Base-by-base conservation (phyloP, 2,113 vertebrate genomes). In the Zingel zingel region DNA sequence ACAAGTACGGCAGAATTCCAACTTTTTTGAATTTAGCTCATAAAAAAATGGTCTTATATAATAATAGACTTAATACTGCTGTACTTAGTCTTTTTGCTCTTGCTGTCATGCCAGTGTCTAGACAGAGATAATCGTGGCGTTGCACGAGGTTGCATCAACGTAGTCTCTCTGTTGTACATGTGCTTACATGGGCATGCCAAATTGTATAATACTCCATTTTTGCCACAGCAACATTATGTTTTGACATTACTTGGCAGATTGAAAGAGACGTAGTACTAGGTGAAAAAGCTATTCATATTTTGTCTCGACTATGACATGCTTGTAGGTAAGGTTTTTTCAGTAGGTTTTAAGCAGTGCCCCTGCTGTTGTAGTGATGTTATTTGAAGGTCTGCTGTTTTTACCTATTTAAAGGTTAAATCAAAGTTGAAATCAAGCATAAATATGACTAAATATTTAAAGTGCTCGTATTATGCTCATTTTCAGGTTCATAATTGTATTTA, bases 141-240 rank as follows among this genome's bases (percentile, higher is more conserved):
- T 92, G 78, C 91, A 81, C 47, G 66, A 45, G 83, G 43, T 92
- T 93, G 89, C 92, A 85, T 93, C 89, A 91, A 80, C 64, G 3
- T 50, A 27, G 39, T 74, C 39, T 33, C 15, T 81, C 11, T 45
- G 47, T 47, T 73, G 58, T 71, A 30, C 61, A 63, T 59, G n/a
- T 71, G 70, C 64, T 75, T 50, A 70, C 43, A 43, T 39, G 9
- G 33, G 4, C 9, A 4, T 54, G 25, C 48, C 6, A 45, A 59
- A 8, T 56, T 57, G 12, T 68, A 21, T 51, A 63, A 69, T 83
- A 36, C 33, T 18, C 47, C 62, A 25, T 25, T 25, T 25, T 25
- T 25, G 59, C 18, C 61, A 25, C 11, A 36, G 70, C 43, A 47
- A 47, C 12, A 25, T 74, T n/a, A 54, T 36, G 23, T 48, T 69